Conservation (phyloP, 2,888 invertebrate genomes). For the Graphium colonna region DNA sequence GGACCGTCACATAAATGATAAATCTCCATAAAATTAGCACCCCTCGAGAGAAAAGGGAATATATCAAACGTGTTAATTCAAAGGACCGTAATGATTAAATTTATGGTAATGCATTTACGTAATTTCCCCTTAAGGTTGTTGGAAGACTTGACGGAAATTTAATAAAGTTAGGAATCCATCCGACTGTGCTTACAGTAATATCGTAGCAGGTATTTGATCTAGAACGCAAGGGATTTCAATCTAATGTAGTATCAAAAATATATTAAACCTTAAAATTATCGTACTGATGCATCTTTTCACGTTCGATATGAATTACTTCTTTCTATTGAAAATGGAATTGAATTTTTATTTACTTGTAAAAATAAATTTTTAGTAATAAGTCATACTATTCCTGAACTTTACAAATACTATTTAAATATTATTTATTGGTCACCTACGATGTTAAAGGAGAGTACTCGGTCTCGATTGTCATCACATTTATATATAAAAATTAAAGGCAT, state of each 20-base stretch:
- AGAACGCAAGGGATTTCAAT: not conserved
- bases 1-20: not conserved
- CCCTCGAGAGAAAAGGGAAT: not conserved
- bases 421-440: no score
- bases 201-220: not conserved
- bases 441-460: no score
- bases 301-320: no score
- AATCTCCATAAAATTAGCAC: not conserved
- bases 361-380: no score
- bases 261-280: not conserved
- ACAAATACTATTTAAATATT: no score
- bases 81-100: slow-evolving; percentile 13
- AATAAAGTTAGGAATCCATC: slow-evolving; percentile 18
- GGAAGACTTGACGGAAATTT: slow-evolving; percentile 20
- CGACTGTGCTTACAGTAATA: slow-evolving; percentile 5
- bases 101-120: slow-evolving; percentile 21
- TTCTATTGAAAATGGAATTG: no score
- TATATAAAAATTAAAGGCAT: no score
- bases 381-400: no score
- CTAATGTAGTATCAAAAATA: not conserved
- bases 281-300: no score
- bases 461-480: no score
- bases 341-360: no score
- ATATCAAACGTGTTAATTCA: slow-evolving; percentile 12
- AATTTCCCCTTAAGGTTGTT: slow-evolving; percentile 9